Conservation (phyloP, 1,140 invertebrate species). For the Eciton burchellii region DNA sequence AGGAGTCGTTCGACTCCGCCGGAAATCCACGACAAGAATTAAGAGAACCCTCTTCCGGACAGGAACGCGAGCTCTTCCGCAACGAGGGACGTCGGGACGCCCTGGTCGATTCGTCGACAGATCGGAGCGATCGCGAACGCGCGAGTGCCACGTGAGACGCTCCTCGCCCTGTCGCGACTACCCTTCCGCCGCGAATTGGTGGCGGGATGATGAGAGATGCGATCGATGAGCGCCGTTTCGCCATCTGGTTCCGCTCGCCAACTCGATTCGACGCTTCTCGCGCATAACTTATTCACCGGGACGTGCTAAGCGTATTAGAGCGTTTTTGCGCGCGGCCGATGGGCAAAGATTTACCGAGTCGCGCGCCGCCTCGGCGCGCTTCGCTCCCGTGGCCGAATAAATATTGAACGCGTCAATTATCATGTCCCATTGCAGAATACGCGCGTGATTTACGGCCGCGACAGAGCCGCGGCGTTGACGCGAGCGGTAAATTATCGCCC, state of each 20-base stretch:
- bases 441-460: neutral
- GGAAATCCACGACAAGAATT: too few relatives aligned
- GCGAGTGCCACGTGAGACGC: slow-evolving; percentile 37
- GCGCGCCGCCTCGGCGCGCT: neutral
- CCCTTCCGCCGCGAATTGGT: slow-evolving; percentile 5
- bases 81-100: too few relatives aligned
- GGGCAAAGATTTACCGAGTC: slow-evolving; percentile 46
- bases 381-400: slow-evolving; percentile 14
- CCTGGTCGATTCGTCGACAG: too few relatives aligned
- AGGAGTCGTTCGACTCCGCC: too few relatives aligned
- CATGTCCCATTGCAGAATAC: neutral
- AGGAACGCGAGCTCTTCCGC: too few relatives aligned
- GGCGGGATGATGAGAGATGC: slow-evolving; percentile 63
- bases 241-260: slow-evolving; percentile 68
- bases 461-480: neutral
- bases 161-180: slow-evolving; percentile 40
- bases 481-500: slow-evolving; percentile 7
- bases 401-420: slow-evolving; percentile 32
- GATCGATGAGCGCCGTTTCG: slow-evolving; percentile 70
- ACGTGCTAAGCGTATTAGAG: slow-evolving; percentile 62
- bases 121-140: slow-evolving; percentile 27
- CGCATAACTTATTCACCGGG: slow-evolving; percentile 64
- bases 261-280: slow-evolving; percentile 66
- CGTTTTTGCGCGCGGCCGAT: slow-evolving; percentile 46
- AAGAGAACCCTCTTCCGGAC: too few relatives aligned